These are phyloP conservation scores for Spodoptera exigua DNA, from an alignment of 2,888 invertebrate species.

Conservation along the genomic window DNA sequence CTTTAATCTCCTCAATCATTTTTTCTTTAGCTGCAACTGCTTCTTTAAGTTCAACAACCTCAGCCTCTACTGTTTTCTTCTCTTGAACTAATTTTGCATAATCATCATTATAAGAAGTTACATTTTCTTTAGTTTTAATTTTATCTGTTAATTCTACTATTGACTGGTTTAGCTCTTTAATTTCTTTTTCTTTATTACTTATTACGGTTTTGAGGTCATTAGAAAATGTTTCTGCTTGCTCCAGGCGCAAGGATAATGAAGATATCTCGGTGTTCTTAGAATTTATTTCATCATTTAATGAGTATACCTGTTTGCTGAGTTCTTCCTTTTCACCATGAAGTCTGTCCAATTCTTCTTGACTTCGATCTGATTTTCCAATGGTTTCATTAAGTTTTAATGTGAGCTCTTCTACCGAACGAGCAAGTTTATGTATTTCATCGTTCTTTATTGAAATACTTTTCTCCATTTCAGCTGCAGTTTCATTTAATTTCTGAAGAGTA, in stretches of 20 bases:
- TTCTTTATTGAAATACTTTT: conserved; percentile 68
- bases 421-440: conserved; percentile 73
- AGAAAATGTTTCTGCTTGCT: conserved; percentile 64
- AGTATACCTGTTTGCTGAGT: conserved; percentile 67
- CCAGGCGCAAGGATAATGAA: conserved; percentile 59
- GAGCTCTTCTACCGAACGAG: conserved; percentile 62
- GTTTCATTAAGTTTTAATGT: conserved; percentile 61
- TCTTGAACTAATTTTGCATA: conserved; percentile 72
- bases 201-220: conserved; percentile 63
- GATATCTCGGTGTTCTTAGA: conserved; percentile 71
- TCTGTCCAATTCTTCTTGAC: conserved; percentile 69
- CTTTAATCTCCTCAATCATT: conserved; percentile 66
- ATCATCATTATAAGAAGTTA: conserved; percentile 71
- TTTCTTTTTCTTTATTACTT: conserved; percentile 76
- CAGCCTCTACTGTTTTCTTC: conserved; percentile 71
- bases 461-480: conserved; percentile 69
- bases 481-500: conserved; percentile 62
- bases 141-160: conserved; percentile 76
- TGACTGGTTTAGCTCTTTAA: conserved; percentile 78
- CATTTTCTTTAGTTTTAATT: conserved; percentile 70
- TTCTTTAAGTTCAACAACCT: conserved; percentile 65
- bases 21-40: conserved; percentile 65
- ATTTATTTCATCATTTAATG: conserved; percentile 70
- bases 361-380: conserved; percentile 59
- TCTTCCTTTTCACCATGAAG: conserved; percentile 74